phyloP scores from a whole-genome alignment of 2,113 vertebrate species.

The Neotragus pygmaeus region DNA sequence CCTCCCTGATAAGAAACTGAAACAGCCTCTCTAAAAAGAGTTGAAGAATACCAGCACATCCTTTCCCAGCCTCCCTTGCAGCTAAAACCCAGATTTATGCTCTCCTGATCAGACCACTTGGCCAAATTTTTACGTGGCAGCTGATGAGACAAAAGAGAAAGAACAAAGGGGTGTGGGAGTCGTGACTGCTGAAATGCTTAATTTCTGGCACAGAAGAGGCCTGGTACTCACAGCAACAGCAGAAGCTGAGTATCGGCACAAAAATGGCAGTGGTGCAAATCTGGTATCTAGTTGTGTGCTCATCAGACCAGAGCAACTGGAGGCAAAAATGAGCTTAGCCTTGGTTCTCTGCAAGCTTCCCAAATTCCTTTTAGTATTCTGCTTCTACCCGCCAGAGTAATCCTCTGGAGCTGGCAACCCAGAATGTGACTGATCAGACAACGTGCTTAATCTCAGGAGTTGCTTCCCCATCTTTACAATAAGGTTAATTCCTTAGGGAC shows the following conservation, averaged over 20 bases:
- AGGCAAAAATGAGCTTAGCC: not conserved
- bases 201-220: not conserved
- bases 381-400: not conserved
- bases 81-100: not conserved
- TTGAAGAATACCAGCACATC: not conserved
- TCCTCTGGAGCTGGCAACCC: not conserved
- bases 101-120: not conserved
- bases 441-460: not conserved
- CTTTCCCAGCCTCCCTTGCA: not conserved
- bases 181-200: not conserved
- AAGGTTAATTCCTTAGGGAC: not conserved
- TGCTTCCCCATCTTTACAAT: conserved; percentile 7
- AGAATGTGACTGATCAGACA: not conserved
- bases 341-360: not conserved
- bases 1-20: not conserved
- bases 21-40: not conserved
- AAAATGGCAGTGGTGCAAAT: not conserved
- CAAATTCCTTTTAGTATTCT: not conserved
- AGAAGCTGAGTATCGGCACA: not conserved
- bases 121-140: not conserved
- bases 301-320: rapidly evolving
- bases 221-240: not conserved
- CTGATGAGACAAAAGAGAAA: not conserved
- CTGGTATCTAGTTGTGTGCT: too few species aligned
- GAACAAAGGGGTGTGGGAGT: not conserved